These are phyloP conservation scores for Diachasmimorpha longicaudata DNA, from an alignment of 1,140 invertebrate genomes.

Conservation along the genomic window DNA sequence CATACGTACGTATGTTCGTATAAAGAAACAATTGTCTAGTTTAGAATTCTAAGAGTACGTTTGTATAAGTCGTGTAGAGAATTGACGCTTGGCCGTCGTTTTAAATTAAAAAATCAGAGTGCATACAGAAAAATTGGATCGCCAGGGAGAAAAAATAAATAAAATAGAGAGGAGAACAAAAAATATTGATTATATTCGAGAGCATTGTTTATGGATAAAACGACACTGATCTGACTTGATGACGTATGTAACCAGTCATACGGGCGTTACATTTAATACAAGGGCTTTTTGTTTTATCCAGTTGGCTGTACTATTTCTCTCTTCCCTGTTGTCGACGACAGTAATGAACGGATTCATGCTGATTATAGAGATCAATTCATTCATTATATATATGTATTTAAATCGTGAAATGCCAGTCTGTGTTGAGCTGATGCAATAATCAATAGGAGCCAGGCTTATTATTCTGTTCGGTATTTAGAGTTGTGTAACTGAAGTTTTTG, in stretches of 20 bases:
- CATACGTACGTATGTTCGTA: background rate
- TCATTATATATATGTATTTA: background rate
- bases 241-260: background rate
- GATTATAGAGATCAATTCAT: background rate
- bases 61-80: slow-evolving; percentile 1
- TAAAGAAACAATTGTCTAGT: background rate
- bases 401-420: background rate
- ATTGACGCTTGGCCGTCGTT: background rate
- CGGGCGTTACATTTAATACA: background rate
- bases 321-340: background rate
- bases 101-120: background rate
- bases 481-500: background rate
- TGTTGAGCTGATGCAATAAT: background rate
- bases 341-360: background rate
- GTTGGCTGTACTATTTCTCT: background rate
- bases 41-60: background rate
- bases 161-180: background rate
- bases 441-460: background rate
- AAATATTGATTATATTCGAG: background rate
- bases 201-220: background rate
- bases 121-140: background rate
- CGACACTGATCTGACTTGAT: background rate
- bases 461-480: background rate
- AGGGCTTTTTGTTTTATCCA: background rate
- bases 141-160: no score